Evolutionary conservation across 2,888 invertebrate genomes (phyloP), one percentile per base, ranked within the genome.

Genomic region (Dusona sp.): DNA sequence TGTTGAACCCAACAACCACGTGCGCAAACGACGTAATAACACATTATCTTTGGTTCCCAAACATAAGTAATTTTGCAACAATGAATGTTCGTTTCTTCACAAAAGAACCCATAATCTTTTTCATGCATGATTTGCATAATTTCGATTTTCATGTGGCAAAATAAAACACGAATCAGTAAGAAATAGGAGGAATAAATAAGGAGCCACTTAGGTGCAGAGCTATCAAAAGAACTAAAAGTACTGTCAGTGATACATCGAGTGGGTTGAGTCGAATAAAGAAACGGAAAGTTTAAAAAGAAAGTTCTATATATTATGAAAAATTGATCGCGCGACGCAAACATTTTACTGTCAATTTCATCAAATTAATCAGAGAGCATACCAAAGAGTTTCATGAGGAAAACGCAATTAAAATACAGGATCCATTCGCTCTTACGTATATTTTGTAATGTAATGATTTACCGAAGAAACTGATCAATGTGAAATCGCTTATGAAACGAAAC

Each of bases 101-200:
- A 73, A 25, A 51, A 51, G 73, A 73, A 61, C 25, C 74, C 74
- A 19, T 29, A 42, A 57, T 57, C 42, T 61, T 74, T 74, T 74
- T 42, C 74, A 38, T 74, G 38, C 61, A 61, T 74, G 9, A 61
- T 74, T 74, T 74, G 42, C 74, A 74, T 74, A 74, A 74, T 74
- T 74, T 61, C 25, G 38, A 61, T 74, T 74, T 74, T 74, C 25
- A 74, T 74, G 22, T 25, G 57, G 19, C 42, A 16, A 33, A 61
- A 57, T 57, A 74, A 73, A 73, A 36, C 19, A 25, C 38, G n/a
- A 42, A 61, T 57, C 36, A 36, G 38, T 54, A 57, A 54, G 36
- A 61, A 42, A 61, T 38, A 19, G 38, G 57, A 74, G 74, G 74
- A 48, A 48, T 48, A 70, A 70, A 70, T 70, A 48, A 70, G 29